These are phyloP conservation scores for Rhynchomys soricoides DNA, from an alignment of 2,113 vertebrate species.

Conservation along the genomic window DNA sequence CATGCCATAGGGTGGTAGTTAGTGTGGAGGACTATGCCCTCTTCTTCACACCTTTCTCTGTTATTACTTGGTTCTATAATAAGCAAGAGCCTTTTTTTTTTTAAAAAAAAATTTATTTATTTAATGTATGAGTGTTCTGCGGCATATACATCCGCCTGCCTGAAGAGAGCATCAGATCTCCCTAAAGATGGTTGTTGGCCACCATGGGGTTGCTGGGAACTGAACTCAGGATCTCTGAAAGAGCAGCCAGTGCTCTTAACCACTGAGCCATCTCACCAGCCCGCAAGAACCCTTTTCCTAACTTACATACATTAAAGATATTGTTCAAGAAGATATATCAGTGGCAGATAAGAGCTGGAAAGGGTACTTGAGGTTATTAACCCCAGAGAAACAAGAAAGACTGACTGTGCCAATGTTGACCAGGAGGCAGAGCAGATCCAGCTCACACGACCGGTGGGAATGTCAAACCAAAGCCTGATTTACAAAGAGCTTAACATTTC, in stretches of 20 bases:
- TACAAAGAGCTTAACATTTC: neutral
- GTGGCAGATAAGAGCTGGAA: neutral
- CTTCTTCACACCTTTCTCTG: neutral
- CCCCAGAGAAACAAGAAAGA: neutral
- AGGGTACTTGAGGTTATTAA: neutral
- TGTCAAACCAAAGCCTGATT: neutral
- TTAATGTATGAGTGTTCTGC: too few species aligned
- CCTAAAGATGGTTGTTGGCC: too few species aligned
- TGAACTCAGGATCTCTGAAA: too few species aligned
- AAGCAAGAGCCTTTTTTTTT: neutral
- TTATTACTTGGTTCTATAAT: neutral
- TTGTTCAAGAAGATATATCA: neutral
- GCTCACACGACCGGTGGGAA: neutral
- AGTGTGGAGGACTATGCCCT: neutral
- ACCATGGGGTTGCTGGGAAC: too few species aligned
- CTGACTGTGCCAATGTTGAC: neutral
- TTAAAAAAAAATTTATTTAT: too few species aligned
- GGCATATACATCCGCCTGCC: too few species aligned
- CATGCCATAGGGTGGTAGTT: neutral
- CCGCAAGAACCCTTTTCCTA: neutral
- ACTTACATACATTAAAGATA: neutral
- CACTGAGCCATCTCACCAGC: too few species aligned
- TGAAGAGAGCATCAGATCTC: too few species aligned
- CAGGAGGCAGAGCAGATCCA: neutral
- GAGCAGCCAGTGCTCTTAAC: too few species aligned